Evolutionary conservation across 2,888 invertebrate genomes (phyloP).

Genomic region (Allophyes oxyacanthae): DNA sequence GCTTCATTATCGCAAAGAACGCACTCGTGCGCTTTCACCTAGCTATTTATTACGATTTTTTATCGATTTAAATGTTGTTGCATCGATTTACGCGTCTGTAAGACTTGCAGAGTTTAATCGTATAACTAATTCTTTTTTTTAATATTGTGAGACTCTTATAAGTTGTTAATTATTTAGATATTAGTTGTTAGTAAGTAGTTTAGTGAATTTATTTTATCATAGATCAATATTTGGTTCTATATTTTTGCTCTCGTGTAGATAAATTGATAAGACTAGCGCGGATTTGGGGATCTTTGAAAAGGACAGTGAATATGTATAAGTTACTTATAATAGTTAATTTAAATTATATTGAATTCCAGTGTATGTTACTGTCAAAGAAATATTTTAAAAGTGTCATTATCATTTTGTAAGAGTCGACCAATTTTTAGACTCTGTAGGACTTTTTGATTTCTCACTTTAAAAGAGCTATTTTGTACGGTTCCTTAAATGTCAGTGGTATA

Average conservation of each 20-base stretch:
- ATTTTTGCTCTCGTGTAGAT: conserved; percentile 49
- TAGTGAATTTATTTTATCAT: conserved; percentile 71
- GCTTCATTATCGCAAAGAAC: conserved; percentile 59
- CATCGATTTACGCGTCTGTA: conserved; percentile 69
- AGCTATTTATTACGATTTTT: conserved; percentile 72
- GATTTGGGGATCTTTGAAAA: conserved; percentile 36
- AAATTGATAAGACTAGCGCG: conserved; percentile 45
- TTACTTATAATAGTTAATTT: too few species aligned
- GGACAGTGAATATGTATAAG: conserved; percentile 6
- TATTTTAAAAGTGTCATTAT: conserved; percentile 1
- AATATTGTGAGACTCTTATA: conserved; percentile 61
- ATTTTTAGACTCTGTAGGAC: conserved; percentile 1
- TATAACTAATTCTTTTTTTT: conserved; percentile 49
- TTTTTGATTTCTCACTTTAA: too few species aligned
- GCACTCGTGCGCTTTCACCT: conserved; percentile 70
- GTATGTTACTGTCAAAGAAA: too few species aligned
- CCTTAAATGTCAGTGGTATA: too few species aligned
- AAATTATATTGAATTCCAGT: too few species aligned
- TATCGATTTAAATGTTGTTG: conserved; percentile 73
- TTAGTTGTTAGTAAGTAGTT: conserved; percentile 67
- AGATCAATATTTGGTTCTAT: conserved; percentile 63
- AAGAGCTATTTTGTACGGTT: too few species aligned
- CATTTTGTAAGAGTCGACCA: conserved; percentile 17
- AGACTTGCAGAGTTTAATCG: conserved; percentile 69
- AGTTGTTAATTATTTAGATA: conserved; percentile 63